Evolutionary conservation across 2,888 invertebrate species (phyloP), one percentile per base, ranked within the genome.

Genomic region (Taphrorychus bicolor): DNA sequence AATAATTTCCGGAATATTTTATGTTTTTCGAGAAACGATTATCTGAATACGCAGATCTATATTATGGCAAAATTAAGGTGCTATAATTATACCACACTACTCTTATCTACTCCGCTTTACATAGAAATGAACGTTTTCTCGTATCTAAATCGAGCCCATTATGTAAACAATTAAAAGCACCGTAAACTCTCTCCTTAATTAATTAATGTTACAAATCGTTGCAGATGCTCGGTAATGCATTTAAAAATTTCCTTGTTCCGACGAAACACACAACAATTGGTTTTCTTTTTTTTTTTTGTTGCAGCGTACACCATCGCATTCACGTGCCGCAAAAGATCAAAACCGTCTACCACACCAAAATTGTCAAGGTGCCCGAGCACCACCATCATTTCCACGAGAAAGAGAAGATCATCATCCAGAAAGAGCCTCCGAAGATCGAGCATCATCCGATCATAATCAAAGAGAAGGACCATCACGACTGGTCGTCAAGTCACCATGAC

Each of bases 301-400:
- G n/a, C 63, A 81, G 81, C 63, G 73, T 78, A n/a, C 76, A 75
- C 58, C 76, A 80, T 56, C 73, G 79, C 59, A 81, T 82, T 45
- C 80, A 81, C 65, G 77, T 82, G 2, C 82, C 82, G 3, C 78
- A 78, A 5, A 80, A 78, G 71, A 74, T 82, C 21, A 80, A 78
- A 70, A 81, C 80, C 2, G 72, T 82, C 17, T 79, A 80, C 71
- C 78, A 78, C 60, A 82, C 82, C 1, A 81, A 82, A 74, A 75
- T 80, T 48, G 71, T 82, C 9, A 82, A 81, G 73, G 77, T 82
- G 3, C 82, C 82, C 0, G 79, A 81, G 69, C 82, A 82, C 62
- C 82, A 82, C 62, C 81, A 82, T 64, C 76, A 81, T 69, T 76
- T 77, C 60, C 78, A 78, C 57, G 79, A 81, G 62, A 80, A 79